These are phyloP conservation scores for Xenopus laevis DNA, from an alignment of 2,113 vertebrate species.

Conservation along the genomic window DNA sequence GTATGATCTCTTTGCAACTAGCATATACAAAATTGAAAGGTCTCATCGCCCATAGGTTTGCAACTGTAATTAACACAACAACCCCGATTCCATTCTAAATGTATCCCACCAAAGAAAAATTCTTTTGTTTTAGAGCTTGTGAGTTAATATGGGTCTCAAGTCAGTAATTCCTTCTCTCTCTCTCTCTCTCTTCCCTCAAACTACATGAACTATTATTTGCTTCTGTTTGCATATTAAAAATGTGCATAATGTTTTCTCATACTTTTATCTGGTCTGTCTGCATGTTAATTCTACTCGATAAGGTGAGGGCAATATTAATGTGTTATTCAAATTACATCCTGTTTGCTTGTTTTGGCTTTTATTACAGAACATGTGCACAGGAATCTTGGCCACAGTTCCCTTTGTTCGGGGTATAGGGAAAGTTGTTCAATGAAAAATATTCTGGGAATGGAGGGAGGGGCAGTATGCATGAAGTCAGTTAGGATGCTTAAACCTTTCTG, in stretches of 20 bases:
- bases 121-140: too few species aligned
- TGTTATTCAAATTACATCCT: not conserved
- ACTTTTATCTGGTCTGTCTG: not conserved
- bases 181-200: not conserved
- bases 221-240: not conserved
- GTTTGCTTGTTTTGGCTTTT: not conserved
- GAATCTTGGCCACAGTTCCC: not conserved
- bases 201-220: too few species aligned
- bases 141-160: too few species aligned
- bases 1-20: too few species aligned
- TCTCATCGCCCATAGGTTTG: too few species aligned
- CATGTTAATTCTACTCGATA: not conserved
- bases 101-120: too few species aligned
- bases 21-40: too few species aligned
- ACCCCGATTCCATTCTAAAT: too few species aligned
- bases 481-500: not conserved
- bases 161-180: not conserved
- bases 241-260: too few species aligned
- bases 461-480: not conserved
- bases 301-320: too few species aligned
- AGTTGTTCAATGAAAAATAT: not conserved
- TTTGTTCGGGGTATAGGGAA: not conserved
- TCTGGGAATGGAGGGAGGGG: slow-evolving; percentile 1
- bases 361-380: not conserved
- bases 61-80: too few species aligned